Conservation (phyloP, 1,140 invertebrate genomes). For the Pararge aegeria region DNA sequence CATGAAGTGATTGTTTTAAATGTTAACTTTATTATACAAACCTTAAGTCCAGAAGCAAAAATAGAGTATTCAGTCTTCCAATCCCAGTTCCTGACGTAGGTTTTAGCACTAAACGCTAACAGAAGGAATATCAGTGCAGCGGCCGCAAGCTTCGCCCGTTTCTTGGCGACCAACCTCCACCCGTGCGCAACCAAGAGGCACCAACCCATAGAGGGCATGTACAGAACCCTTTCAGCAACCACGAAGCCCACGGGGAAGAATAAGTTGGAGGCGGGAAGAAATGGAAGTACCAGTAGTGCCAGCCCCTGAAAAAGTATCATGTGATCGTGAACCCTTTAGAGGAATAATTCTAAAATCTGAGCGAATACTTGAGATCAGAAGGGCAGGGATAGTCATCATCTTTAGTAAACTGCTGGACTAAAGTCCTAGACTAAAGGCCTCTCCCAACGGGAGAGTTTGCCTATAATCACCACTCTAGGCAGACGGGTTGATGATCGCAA, state of each 20-base stretch:
- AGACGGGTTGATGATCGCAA: too few relatives aligned
- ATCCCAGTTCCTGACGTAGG: slow-evolving; percentile 92
- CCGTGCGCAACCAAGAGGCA: slow-evolving; percentile 95
- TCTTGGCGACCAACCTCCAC: slow-evolving; percentile 78
- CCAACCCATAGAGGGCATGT: slow-evolving; percentile 98
- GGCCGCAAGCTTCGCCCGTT: slow-evolving; percentile 82
- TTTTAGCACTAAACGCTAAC: slow-evolving; percentile 89
- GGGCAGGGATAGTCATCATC: too few relatives aligned
- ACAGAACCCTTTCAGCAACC: slow-evolving; percentile 96
- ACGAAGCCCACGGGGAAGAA: slow-evolving; percentile 99
- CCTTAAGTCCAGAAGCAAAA: slow-evolving; percentile 93
- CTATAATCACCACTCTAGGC: too few relatives aligned
- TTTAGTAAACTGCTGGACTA: too few relatives aligned
- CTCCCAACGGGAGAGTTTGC: too few relatives aligned
- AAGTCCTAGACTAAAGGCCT: too few relatives aligned
- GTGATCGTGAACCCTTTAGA: too few relatives aligned
- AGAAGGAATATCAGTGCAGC: slow-evolving; percentile 82
- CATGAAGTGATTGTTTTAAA: too few relatives aligned
- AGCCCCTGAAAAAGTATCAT: slow-evolving; percentile 83
- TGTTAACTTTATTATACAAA: too few relatives aligned
- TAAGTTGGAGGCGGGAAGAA: slow-evolving; percentile 97
- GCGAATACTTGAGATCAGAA: too few relatives aligned
- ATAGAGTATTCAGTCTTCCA: slow-evolving; percentile 96
- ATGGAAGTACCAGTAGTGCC: slow-evolving; percentile 92
- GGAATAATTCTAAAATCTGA: too few relatives aligned